phyloP scores from a whole-genome alignment of 1,140 invertebrate genomes.

The Drosophila pachea region DNA sequence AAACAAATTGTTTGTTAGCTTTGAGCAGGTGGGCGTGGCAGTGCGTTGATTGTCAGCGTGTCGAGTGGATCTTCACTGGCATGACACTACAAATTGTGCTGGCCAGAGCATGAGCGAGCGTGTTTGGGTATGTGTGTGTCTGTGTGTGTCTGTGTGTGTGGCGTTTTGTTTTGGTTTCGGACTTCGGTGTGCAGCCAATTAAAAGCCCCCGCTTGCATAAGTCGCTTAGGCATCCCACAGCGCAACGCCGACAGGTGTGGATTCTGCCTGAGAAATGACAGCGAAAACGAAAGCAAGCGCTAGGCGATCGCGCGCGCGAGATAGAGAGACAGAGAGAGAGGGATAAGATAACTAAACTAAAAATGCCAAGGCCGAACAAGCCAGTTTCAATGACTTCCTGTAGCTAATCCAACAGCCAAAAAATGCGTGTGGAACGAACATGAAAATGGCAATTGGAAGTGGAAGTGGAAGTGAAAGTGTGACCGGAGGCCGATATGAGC shows the following conservation, averaged over 20 bases:
- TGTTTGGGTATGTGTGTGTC: too few relatives aligned
- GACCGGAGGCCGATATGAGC: slow-evolving; percentile 43
- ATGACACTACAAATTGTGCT: slow-evolving; percentile 45
- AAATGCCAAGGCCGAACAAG: slow-evolving; percentile 19
- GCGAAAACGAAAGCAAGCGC: slow-evolving; percentile 21
- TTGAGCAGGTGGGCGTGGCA: background rate
- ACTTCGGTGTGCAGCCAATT: slow-evolving; percentile 59
- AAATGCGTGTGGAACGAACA: slow-evolving; percentile 59
- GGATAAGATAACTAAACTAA: slow-evolving; percentile 3
- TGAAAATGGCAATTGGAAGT: slow-evolving; percentile 21
- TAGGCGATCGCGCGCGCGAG: slow-evolving; percentile 1
- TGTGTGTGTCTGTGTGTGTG: slow-evolving; percentile 9
- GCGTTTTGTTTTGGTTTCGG: slow-evolving; percentile 66
- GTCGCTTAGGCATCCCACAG: slow-evolving; percentile 23
- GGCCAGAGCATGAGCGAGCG: too few relatives aligned
- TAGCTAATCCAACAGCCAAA: slow-evolving; percentile 50
- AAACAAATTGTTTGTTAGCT: slow-evolving; percentile 16
- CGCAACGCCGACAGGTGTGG: background rate
- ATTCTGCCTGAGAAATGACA: slow-evolving; percentile 26
- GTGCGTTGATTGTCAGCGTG: slow-evolving; percentile 12
- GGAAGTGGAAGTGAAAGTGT: slow-evolving; percentile 57
- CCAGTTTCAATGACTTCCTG: slow-evolving; percentile 56
- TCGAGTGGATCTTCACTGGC: slow-evolving; percentile 2
- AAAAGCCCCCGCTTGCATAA: slow-evolving; percentile 65
- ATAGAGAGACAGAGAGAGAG: slow-evolving; percentile 5